Evolutionary conservation across 2,113 vertebrate genomes (phyloP).

Genomic region (Cyanistes caeruleus): DNA sequence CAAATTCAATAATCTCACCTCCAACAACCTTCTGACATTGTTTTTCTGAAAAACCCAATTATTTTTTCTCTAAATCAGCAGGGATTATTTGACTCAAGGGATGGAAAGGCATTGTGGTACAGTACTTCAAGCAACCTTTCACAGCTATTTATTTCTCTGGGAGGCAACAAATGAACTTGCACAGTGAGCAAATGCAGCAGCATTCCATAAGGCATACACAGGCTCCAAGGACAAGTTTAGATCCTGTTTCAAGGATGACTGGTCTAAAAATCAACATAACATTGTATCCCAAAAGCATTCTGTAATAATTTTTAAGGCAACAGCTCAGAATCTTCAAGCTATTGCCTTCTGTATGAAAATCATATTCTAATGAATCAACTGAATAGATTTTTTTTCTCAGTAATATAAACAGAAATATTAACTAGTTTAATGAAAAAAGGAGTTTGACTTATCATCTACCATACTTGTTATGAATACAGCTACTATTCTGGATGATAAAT

Average conservation of each 20-base stretch:
- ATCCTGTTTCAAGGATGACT: neutral
- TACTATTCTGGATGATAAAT: neutral
- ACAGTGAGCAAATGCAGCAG: neutral
- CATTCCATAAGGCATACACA: neutral
- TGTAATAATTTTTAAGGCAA: neutral
- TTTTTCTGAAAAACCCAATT: neutral
- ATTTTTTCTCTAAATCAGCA: neutral
- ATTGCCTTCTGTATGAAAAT: neutral
- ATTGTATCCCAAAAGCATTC: neutral
- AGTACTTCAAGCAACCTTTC: neutral
- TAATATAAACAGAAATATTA: neutral
- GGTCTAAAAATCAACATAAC: neutral
- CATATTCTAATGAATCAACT: neutral
- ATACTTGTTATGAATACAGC: neutral
- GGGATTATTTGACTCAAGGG: neutral
- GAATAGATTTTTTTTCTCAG: neutral
- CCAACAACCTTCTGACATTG: neutral
- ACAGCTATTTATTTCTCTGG: neutral
- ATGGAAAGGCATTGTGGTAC: neutral
- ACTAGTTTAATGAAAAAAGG: neutral
- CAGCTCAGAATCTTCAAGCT: neutral
- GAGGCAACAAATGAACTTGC: neutral
- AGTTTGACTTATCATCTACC: neutral
- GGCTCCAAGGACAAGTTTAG: neutral
- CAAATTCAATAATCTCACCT: neutral